Evolutionary conservation across 2,797 vertebrate genomes (phyloP).

Genomic region (Jordanella pulchra): DNA sequence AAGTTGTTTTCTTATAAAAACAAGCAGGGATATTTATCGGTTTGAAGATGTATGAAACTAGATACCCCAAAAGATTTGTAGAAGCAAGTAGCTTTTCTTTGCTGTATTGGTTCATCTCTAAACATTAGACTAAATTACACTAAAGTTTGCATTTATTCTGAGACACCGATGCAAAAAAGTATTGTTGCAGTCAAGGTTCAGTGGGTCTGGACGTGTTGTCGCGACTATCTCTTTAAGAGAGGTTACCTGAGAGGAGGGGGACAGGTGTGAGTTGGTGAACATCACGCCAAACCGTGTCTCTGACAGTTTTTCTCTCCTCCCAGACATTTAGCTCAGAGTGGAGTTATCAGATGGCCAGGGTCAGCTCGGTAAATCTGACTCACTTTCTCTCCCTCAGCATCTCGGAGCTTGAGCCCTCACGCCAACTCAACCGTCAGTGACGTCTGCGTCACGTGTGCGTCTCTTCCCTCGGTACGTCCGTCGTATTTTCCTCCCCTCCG

Average conservation of each 20-base stretch:
- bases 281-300: slow-evolving; percentile 4
- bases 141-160: neutral
- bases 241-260: slow-evolving; percentile 60
- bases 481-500: slow-evolving; percentile 80
- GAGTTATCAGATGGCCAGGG: slow-evolving; percentile 2
- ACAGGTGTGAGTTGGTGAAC: slow-evolving; percentile 61
- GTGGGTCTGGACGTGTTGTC: neutral
- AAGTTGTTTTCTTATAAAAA: neutral
- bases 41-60: neutral
- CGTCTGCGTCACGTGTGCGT: slow-evolving; percentile 81
- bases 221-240: slow-evolving; percentile 65
- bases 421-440: slow-evolving; percentile 80
- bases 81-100: neutral
- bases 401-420: slow-evolving; percentile 69
- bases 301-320: no score
- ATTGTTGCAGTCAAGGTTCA: neutral
- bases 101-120: neutral
- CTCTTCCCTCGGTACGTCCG: slow-evolving; percentile 79
- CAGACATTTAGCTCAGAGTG: neutral
- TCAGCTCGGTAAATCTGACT: slow-evolving; percentile 42
- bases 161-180: neutral
- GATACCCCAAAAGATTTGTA: neutral
- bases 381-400: slow-evolving; percentile 34
- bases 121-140: neutral
- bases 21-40: neutral